Base-by-base conservation (phyloP, 2,113 vertebrate genomes). In the Salvelinus fontinalis region DNA sequence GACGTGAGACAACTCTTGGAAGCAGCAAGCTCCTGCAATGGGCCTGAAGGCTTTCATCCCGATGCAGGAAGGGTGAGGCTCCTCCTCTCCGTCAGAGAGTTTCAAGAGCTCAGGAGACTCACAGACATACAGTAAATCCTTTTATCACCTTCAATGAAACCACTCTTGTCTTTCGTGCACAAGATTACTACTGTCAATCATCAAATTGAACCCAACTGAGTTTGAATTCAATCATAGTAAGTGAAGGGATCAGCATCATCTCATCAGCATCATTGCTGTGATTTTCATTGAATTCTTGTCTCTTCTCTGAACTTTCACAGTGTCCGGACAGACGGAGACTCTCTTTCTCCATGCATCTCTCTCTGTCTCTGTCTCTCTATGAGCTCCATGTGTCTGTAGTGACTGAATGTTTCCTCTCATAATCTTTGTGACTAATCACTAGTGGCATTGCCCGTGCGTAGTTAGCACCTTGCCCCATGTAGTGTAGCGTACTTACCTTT, bases 361-460 rank as follows among this genome's bases (percentile, higher is more conserved):
- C 14, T 54, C 51, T 54, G 51, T 54, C 12, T 54, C 13, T 16
- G 51, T 18, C n/a, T 22, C 59, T 57, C 18, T 57, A 14, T 57
- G 54, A 57, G 20, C 54, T 57, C 16, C 54, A 54, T 39, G 44
- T 79, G 82, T 89, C 85, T 70, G 13, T 81, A 80, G 85, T 80
- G 86, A 89, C 87, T 83, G 79, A 88, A 89, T 84, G 87, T 89
- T 90, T 89, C 89, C 88, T 89, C 82, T 89, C 87, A 86, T 90
- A 83, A 79, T 76, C 86, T 71, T 76, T 72, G 5, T 74, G 5
- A 39, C 85, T 89, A 89, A 92, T 89, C 85, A 83, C 78, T 39
- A 68, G 84, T 82, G 85, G 87, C 81, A 39, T 73, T 80, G 81
- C 78, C 80, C 67, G 22, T 77, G 83, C 83, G 81, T 83, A 83